These are phyloP conservation scores for Valencia hispanica DNA, from an alignment of 2,797 vertebrate genomes.

Conservation along the genomic window DNA sequence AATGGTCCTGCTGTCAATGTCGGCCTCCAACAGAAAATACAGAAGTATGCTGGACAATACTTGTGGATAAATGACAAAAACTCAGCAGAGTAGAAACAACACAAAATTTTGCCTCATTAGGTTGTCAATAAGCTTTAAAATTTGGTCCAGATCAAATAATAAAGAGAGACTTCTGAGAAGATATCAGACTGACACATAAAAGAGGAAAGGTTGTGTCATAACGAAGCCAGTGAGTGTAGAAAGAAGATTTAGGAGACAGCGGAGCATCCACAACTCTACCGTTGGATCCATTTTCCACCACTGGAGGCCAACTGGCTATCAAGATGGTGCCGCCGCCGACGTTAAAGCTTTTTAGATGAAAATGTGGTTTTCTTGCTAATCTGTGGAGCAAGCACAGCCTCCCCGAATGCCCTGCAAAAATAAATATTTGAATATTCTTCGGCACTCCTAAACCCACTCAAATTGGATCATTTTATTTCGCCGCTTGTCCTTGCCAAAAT, in stretches of 20 bases:
- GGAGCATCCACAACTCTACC: constrained; percentile 47
- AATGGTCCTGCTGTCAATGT: constrained; percentile 77
- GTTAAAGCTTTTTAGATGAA: constrained; percentile 48
- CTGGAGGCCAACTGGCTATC: constrained; percentile 82
- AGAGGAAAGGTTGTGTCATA: constrained; percentile 15
- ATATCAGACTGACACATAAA: constrained; percentile 5
- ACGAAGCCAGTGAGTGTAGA: constrained; percentile 32
- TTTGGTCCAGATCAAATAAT: constrained; percentile 37
- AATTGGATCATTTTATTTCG: constrained; percentile 85
- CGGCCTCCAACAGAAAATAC: constrained; percentile 71
- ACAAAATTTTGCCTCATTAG: constrained; percentile 32
- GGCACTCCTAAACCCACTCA: constrained; percentile 84
- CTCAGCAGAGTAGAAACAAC: constrained; percentile 38
- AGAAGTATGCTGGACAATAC: constrained; percentile 69
- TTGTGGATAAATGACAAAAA: constrained; percentile 48
- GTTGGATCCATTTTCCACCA: constrained; percentile 74
- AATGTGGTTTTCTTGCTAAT: constrained; percentile 68
- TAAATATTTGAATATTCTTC: constrained; percentile 87
- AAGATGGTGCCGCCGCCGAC: constrained; percentile 58
- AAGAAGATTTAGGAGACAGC: constrained; percentile 37
- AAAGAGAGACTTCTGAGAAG: constrained; percentile 6
- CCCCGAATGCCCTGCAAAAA: constrained; percentile 76
- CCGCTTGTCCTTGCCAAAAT: constrained; percentile 86
- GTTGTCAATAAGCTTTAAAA: constrained; percentile 26
- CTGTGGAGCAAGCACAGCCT: constrained; percentile 70